Evolutionary conservation across 1,140 invertebrate species (phyloP), one percentile per base, ranked within the genome.

Genomic region (Neotoxoptera formosana): DNA sequence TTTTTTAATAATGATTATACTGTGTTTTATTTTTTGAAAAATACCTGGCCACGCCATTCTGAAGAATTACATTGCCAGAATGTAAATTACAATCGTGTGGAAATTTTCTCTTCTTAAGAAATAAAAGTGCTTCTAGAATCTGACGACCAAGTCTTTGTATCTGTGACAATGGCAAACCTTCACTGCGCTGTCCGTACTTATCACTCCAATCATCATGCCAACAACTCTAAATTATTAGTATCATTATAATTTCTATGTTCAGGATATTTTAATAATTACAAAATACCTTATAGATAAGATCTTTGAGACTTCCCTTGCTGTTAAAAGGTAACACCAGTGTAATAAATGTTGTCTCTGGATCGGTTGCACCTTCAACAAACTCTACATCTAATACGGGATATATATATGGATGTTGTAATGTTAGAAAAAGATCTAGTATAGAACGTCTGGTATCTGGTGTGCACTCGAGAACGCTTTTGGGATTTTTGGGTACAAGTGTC

Each of bases 381-480:
- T 98, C 98, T 93, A 99, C 95, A 94, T 98, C 98, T 87, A 98
- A 95, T 6, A 98, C 96, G 0, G 98, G 98, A 95, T 98, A 98
- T 93, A 99, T 97, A 95, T 99, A 98, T 0, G 98, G 98, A 95
- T 99, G 98, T 95, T 98, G 98, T 14, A 99, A 96, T 9, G 97
- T 97, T 89, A 97, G 96, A 94, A 99, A 98, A 83, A 99, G 95
- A 94, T 98, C 97, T 95, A 98, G 96, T 9, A 98, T 96, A 7
- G 97, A 96, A 47, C 96, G 96, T 93, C 96, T 95, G 1, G 96
- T 97, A 56, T 95, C 94, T 9, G 95, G 94, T 93, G 95, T 94
- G 94, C 95, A 94, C 90, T 95, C 94, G 94, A 96, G 94, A 93
- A 96, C 95, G 94, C 97, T 96, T 90, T 96, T 96, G 94, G 96